These are phyloP conservation scores for Myiopsitta monachus DNA, from an alignment of 2,113 vertebrate genomes.

Conservation along the genomic window DNA sequence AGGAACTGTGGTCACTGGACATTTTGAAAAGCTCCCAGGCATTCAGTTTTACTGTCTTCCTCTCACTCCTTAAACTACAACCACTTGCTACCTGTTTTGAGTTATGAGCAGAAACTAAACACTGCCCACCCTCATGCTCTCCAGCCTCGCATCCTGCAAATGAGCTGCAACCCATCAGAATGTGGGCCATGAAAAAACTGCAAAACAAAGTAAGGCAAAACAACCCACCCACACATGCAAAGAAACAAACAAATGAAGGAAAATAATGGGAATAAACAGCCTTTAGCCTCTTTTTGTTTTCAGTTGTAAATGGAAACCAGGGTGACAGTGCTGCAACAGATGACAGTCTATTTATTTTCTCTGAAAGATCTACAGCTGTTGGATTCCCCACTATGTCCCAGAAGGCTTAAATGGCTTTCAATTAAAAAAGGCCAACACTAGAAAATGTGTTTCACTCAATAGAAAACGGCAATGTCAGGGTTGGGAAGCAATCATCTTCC, in stretches of 20 bases:
- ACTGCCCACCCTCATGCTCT: background rate
- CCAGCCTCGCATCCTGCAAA: background rate
- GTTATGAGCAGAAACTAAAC: background rate
- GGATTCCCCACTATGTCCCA: background rate
- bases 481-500: background rate
- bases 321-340: conserved; percentile 12
- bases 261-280: conserved; percentile 28
- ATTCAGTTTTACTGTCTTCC: background rate
- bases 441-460: background rate
- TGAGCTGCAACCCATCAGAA: background rate
- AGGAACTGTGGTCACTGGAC: background rate
- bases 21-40: background rate
- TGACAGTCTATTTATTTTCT: conserved; percentile 31
- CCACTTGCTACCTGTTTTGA: background rate
- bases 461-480: background rate
- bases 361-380: background rate
- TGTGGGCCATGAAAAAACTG: background rate
- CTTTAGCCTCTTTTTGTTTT: background rate
- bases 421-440: conserved; percentile 4
- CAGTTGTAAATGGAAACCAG: conserved; percentile 16
- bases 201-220: conserved; percentile 20
- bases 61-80: background rate
- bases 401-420: background rate
- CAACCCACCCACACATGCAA: background rate
- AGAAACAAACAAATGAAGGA: conserved; percentile 8